Evolutionary conservation across 2,113 vertebrate genomes (phyloP).

Genomic region (Gallinago undulata): DNA sequence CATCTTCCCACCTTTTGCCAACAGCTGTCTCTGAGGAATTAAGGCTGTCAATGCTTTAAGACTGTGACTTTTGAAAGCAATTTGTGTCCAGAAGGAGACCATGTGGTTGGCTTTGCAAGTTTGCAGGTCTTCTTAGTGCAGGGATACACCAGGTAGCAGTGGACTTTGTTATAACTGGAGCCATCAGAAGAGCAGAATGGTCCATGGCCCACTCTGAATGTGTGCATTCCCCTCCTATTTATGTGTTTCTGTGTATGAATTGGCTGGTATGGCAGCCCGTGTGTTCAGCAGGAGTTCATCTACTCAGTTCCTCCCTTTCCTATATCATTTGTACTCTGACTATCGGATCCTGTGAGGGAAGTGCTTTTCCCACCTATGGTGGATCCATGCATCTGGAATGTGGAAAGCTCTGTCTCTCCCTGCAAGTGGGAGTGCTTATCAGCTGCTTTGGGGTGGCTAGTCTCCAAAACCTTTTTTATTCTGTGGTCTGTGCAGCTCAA

Average conservation of each 20-base stretch:
- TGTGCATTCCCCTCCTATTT: neutral
- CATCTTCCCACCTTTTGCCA: fast-evolving
- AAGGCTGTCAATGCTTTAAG: neutral
- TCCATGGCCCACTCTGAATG: neutral
- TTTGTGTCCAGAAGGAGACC: neutral
- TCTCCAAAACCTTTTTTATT: neutral
- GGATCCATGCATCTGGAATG: neutral
- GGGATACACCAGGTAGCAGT: neutral
- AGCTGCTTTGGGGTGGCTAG: neutral
- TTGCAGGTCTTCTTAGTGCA: neutral
- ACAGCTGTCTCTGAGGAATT: neutral
- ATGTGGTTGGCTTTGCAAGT: neutral
- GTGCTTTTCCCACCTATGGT: neutral
- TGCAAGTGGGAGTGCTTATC: neutral
- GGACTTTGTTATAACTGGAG: neutral
- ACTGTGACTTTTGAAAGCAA: neutral
- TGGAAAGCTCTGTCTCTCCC: neutral
- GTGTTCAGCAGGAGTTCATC: neutral
- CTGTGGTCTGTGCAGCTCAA: neutral
- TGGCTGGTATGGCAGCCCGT: fast-evolving
- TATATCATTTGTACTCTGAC: neutral
- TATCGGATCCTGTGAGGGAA: neutral
- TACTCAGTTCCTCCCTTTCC: neutral
- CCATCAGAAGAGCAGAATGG: neutral
- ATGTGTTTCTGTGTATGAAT: neutral